Percentiles rank a stretch among this genome's conserved stretches.
Conservation (phyloP, 2,888 invertebrate genomes). For the Stictocephala bisonia region DNA sequence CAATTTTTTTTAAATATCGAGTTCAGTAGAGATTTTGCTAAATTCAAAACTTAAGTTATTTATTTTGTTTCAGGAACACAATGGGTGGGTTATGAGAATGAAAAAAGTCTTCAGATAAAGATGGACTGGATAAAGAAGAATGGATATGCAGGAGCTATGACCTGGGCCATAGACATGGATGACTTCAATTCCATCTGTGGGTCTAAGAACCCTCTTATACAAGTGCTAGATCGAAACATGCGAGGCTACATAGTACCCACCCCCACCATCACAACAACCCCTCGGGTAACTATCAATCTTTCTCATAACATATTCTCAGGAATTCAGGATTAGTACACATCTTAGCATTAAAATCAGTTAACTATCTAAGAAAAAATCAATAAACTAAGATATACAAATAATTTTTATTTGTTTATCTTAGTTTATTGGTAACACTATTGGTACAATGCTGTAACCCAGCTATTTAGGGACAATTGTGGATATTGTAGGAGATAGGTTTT, state of each 20-base stretch:
- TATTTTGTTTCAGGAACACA: slow-evolving; percentile 70
- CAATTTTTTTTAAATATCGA: too few species aligned
- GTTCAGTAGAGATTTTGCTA: too few species aligned
- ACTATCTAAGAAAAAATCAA: too few species aligned
- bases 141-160: slow-evolving; percentile 90
- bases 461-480: too few species aligned
- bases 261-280: slow-evolving; percentile 60
- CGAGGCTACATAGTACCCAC: slow-evolving; percentile 66
- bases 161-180: slow-evolving; percentile 94
- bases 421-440: too few species aligned
- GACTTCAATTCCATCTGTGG: slow-evolving; percentile 89
- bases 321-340: not conserved
- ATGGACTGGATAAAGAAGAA: slow-evolving; percentile 88
- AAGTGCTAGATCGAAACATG: slow-evolving; percentile 80
- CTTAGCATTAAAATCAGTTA: too few species aligned
- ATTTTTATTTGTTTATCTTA: too few species aligned
- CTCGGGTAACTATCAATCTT: too few species aligned
- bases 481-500: too few species aligned
- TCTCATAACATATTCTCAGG: not conserved
- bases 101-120: slow-evolving; percentile 84
- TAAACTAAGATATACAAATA: too few species aligned
- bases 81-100: slow-evolving; percentile 92
- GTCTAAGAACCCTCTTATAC: slow-evolving; percentile 78
- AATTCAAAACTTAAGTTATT: not conserved
- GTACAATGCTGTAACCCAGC: too few species aligned